Evolutionary conservation across 2,113 vertebrate species (phyloP), one percentile per base, ranked within the genome.

Genomic region (Strix aluco): DNA sequence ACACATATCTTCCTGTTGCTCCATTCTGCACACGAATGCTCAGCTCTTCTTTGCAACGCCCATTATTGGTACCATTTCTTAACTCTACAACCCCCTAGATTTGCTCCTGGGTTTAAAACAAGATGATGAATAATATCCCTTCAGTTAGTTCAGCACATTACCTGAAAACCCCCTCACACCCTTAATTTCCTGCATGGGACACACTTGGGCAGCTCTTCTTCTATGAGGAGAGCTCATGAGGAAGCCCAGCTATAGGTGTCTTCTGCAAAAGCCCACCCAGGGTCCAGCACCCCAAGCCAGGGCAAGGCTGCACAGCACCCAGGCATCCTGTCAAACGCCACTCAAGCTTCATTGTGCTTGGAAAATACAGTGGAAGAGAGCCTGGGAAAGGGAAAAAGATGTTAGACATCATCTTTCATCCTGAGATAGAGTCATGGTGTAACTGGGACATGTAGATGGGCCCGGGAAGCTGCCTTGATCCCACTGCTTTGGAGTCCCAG

Each of bases 391-490:
- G 40, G 10, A 49, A 65, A 20, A 46, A 61, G 22, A 61, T 1
- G 3, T 22, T 19, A 51, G 30, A 15, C 27, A 26, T 25, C 27
- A 20, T 7, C 38, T 62, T 32, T 66, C 46, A 73, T 29, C 27
- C 88, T 0, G 1, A 83, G 46, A 40, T 5, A 4, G 23, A 75
- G n/a, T 49, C 22, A 25, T 0, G 5, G 29, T 46, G 13, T 30
- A 74, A 84, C 42, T 18, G 16, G 32, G 51, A 70, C 25, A 42
- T 0, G 0, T 1, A 18, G 0, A 1, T 3, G 9, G 22, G 38
- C 6, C 36, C 51, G 13, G 46, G 44, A 88, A 84, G 46, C 22
- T n/a, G 47, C 40, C 46, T 26, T 16, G 7, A 82, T 61, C 44
- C 32, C 46, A 44, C 15, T 0, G 0, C 51, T 79, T 44, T 30